These are phyloP conservation scores for Anoplolepis gracilipes DNA, from an alignment of 1,140 invertebrate species.

Conservation along the genomic window DNA sequence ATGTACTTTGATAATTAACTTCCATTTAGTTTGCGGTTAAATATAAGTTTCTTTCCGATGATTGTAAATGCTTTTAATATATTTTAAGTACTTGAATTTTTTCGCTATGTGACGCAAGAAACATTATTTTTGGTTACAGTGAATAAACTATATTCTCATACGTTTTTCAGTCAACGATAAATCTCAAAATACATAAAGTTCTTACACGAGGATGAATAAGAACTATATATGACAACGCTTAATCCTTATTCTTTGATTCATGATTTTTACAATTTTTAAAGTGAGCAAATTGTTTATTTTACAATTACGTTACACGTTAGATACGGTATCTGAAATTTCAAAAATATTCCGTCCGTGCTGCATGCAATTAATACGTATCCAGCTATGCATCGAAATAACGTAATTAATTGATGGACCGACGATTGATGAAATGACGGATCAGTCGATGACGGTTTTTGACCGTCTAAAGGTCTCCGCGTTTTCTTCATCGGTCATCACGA, in stretches of 20 bases:
- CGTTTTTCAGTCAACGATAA: not conserved
- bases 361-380: constrained; percentile 23
- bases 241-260: constrained; percentile 2
- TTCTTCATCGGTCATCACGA: constrained; percentile 66
- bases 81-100: constrained; percentile 29
- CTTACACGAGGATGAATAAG: not conserved
- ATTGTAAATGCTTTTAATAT: not conserved
- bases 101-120: constrained; percentile 6
- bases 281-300: constrained; percentile 48
- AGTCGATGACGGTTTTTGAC: constrained; percentile 73
- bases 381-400: constrained; percentile 25
- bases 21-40: not conserved
- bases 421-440: constrained; percentile 78
- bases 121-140: not conserved
- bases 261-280: constrained; percentile 32
- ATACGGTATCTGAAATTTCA: constrained; percentile 31
- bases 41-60: not conserved
- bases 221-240: constrained; percentile 19
- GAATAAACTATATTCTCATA: not conserved
- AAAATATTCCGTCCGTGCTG: constrained; percentile 29
- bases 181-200: constrained; percentile 10
- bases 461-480: constrained; percentile 79
- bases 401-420: constrained; percentile 41
- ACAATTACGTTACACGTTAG: not conserved
- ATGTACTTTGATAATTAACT: constrained; percentile 31